Evolutionary conservation across 2,113 vertebrate species (phyloP).

Genomic region (Rhagologus leucostigma): DNA sequence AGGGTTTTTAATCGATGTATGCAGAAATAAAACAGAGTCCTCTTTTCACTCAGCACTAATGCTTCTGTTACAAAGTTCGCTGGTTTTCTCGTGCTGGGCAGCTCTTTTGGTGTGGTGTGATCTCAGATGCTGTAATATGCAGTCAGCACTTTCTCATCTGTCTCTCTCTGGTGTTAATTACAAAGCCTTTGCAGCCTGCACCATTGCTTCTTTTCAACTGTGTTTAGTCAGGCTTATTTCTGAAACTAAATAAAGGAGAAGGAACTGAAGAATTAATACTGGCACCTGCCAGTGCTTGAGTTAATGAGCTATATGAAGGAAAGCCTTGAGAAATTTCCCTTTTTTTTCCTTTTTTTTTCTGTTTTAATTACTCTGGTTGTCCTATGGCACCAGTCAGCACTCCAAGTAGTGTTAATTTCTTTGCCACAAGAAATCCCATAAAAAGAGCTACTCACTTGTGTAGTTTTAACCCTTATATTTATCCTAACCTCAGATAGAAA

Average conservation of each 20-base stretch:
- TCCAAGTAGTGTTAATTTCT: not conserved
- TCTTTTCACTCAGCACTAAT: not conserved
- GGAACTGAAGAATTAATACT: conserved; percentile 16
- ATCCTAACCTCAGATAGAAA: not conserved
- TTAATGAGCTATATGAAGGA: conserved; percentile 7
- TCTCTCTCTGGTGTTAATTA: conserved; percentile 32
- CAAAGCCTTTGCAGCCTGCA: conserved; percentile 18
- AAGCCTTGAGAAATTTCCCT: not conserved
- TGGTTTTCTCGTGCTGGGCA: not conserved
- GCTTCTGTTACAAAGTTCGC: not conserved
- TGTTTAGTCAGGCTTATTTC: conserved; percentile 41
- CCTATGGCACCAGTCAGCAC: not conserved
- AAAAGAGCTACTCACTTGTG: not conserved
- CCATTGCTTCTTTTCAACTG: conserved; percentile 28
- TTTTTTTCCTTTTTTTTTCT: not conserved
- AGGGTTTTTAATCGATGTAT: not conserved
- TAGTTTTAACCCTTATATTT: not conserved
- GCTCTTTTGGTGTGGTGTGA: not conserved
- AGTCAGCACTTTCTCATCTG: conserved; percentile 46
- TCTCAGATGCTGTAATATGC: not conserved
- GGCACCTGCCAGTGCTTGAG: conserved; percentile 35
- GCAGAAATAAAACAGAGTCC: not conserved
- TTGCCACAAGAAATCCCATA: not conserved
- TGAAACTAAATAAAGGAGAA: conserved; percentile 39
- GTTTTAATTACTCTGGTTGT: conserved; percentile 17